A percentile compares a stretch with the other conserved stretches of the same genome.
Evolutionary conservation across 1,140 invertebrate species (phyloP).

Genomic region (Atta cephalotes): DNA sequence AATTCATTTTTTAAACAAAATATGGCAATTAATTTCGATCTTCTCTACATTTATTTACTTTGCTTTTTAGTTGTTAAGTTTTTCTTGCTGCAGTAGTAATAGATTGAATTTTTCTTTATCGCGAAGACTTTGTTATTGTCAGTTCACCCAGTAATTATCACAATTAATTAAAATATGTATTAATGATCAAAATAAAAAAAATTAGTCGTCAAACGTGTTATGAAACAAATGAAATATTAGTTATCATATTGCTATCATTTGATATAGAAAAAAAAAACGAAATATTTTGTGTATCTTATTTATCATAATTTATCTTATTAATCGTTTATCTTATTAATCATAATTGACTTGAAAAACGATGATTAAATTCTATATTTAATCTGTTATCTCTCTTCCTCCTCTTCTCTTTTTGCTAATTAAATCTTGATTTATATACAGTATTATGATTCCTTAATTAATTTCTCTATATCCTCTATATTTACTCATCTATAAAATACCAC

Average conservation of each 20-base stretch:
- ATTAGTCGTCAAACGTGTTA: conserved; percentile 3
- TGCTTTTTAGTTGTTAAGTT: conserved; percentile 17
- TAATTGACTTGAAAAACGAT: conserved; percentile 1
- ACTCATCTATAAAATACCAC: neutral
- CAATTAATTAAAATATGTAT: neutral
- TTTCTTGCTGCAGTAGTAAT: neutral
- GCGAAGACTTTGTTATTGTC: neutral
- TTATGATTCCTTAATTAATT: conserved; percentile 54
- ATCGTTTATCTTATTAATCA: neutral
- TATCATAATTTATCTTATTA: neutral
- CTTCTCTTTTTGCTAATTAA: conserved; percentile 2
- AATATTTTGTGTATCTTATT: too few species aligned
- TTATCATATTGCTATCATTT: neutral
- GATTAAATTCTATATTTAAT: conserved; percentile 5
- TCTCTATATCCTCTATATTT: conserved; percentile 5
- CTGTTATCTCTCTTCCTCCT: neutral
- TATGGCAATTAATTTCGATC: too few species aligned
- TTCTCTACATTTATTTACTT: neutral
- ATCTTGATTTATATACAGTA: conserved; percentile 6
- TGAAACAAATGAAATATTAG: neutral
- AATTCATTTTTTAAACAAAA: too few species aligned
- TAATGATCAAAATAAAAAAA: neutral
- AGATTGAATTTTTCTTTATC: conserved; percentile 3
- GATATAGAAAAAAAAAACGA: too few species aligned
- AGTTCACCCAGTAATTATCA: too few species aligned